Evolutionary conservation across 2,888 invertebrate species (phyloP), one percentile per base, ranked within the genome.

Genomic region (Teleiodes luculella): DNA sequence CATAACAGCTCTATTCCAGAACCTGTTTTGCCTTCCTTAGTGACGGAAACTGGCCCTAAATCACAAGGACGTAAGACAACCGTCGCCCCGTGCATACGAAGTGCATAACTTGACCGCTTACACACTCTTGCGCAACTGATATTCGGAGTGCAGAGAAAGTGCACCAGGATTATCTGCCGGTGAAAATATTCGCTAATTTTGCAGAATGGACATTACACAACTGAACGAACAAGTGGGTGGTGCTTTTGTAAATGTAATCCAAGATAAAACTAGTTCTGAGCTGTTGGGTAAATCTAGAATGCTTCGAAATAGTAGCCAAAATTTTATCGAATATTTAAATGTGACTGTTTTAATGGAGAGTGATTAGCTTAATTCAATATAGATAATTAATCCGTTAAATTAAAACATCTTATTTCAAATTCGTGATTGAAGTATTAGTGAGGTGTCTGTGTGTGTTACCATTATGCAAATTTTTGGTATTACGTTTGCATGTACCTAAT

Each of bases 101-200:
- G 28, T 53, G 53, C 56, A 57, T 51, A 51, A 47, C 50, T 45
- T 53, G 56, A 58, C 54, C 54, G 50, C 60, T 45, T 45, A 51
- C 41, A 65, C 65, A 62, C 60, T 57, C 55, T 53, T 72, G 65
- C 68, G 62, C 60, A 77, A 72, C 59, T 51, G 53, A 70, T 70
- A 75, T 81, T 78, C 70, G 71, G 70, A 68, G 65, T 68, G 64
- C 55, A 51, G 83, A 80, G 83, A 83, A 83, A 83, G 83, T 80
- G 79, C 81, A 80, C 60, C 67, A 63, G 59, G 64, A 70, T 70
- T 68, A 72, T 59, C 63, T 41, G 53, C 56, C 53, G 58, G 66
- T 66, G 60, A 67, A 68, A 67, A 69, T 76, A 72, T 76, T 72
- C 69, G 69, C 77, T 73, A 79, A 79, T 74, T 71, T 66, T 58